Evolutionary conservation across 1,140 invertebrate species (phyloP).

Genomic region (Battus philenor): DNA sequence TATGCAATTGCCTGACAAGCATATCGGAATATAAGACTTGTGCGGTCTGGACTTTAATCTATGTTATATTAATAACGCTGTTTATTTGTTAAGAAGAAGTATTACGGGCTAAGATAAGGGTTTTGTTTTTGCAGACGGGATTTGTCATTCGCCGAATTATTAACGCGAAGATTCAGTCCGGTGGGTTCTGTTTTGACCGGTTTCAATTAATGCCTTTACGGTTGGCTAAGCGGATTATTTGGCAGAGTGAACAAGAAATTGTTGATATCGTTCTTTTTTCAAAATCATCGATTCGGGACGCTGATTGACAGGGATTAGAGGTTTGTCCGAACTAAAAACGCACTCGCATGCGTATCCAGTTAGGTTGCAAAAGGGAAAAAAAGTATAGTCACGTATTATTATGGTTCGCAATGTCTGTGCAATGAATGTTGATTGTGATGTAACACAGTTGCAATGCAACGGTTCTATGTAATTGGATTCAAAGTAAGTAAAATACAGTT

Average conservation of each 20-base stretch:
- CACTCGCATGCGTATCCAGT: no score
- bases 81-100: constrained; percentile 11
- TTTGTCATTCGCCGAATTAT: constrained; percentile 53
- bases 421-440: no score
- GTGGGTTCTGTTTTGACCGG: constrained; percentile 47
- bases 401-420: no score
- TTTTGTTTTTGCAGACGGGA: constrained; percentile 27
- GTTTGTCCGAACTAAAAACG: background rate
- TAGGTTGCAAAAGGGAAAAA: no score
- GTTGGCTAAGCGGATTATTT: constrained; percentile 42
- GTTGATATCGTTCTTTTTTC: constrained; percentile 11
- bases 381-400: no score
- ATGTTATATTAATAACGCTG: constrained; percentile 5
- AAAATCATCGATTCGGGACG: constrained; percentile 23
- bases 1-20: constrained; percentile 27
- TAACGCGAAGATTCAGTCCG: constrained; percentile 28
- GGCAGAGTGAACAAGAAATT: constrained; percentile 21
- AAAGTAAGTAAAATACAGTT: no score
- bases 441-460: no score
- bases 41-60: constrained; percentile 11
- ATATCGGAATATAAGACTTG: constrained; percentile 24
- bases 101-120: background rate
- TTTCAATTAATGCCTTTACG: constrained; percentile 43
- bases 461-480: no score
- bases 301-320: constrained; percentile 7